Conservation (phyloP, 1,140 invertebrate species). For the Atta texana region DNA sequence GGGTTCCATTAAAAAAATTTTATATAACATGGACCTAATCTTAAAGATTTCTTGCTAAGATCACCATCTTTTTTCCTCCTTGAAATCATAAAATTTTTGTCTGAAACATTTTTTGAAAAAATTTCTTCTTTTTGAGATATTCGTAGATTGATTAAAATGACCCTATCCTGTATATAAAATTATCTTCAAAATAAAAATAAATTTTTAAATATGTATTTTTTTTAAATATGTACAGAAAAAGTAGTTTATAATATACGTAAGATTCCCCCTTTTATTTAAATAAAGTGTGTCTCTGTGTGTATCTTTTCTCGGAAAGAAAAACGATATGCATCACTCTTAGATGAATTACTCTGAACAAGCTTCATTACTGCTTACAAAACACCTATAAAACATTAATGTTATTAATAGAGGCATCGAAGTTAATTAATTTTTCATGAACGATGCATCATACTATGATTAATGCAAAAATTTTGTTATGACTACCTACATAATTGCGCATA, state of each 20-base stretch:
- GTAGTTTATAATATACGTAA: neutral
- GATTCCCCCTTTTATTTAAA: neutral
- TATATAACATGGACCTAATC: too few relatives aligned
- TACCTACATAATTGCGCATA: neutral
- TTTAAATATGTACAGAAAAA: neutral
- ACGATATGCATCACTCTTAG: neutral
- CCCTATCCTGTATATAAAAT: neutral
- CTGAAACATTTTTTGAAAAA: too few relatives aligned
- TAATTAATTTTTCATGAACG: constrained; percentile 15
- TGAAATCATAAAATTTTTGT: too few relatives aligned
- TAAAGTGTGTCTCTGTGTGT: neutral
- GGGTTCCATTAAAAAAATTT: too few relatives aligned
- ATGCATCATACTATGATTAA: neutral
- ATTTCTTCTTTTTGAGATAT: too few relatives aligned
- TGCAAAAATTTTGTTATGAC: neutral
- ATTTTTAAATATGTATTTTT: neutral
- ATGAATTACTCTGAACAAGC: neutral
- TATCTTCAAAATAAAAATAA: neutral
- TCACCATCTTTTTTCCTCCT: too few relatives aligned
- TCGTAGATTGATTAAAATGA: too few relatives aligned
- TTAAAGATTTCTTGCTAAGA: too few relatives aligned
- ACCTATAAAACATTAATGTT: neutral
- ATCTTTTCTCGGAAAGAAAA: too few relatives aligned
- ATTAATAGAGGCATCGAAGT: neutral
- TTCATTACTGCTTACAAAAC: neutral